Percentiles rank a stretch among this genome's conserved stretches.
Evolutionary conservation across 2,888 invertebrate species (phyloP).

Genomic region (Priocnemis perturbator): DNA sequence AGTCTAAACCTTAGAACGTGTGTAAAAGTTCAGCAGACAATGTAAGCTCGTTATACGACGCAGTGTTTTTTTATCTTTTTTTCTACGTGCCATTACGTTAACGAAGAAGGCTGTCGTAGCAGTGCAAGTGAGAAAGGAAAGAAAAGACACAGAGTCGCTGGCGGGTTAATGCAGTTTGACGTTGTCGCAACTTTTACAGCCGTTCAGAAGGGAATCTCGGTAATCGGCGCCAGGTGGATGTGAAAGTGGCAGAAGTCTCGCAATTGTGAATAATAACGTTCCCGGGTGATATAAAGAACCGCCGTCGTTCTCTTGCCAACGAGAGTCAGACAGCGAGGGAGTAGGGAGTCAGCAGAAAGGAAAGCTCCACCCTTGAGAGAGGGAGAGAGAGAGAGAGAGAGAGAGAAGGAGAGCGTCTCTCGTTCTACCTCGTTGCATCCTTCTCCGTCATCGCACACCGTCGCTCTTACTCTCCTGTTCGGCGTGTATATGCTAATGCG

Average conservation of each 20-base stretch:
- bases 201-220: constrained; percentile 5
- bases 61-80: too few species aligned
- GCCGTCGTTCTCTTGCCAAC: neutral
- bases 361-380: constrained; percentile 8
- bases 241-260: constrained; percentile 23
- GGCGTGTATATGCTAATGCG: constrained; percentile 75
- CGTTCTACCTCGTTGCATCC: constrained; percentile 24
- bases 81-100: too few species aligned
- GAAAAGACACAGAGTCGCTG: too few species aligned
- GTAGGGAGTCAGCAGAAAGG: neutral
- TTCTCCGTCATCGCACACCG: constrained; percentile 12
- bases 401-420: constrained; percentile 15
- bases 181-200: constrained; percentile 15
- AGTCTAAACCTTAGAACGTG: too few species aligned
- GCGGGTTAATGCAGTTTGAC: neutral
- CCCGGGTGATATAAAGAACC: constrained; percentile 1
- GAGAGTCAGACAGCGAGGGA: constrained; percentile 16
- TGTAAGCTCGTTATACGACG: too few species aligned
- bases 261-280: constrained; percentile 43
- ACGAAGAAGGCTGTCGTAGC: too few species aligned
- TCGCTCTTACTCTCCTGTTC: constrained; percentile 39
- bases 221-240: constrained; percentile 34
- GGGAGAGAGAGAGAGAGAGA: constrained; percentile 13
- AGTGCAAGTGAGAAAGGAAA: too few species aligned
- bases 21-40: too few species aligned